These are phyloP conservation scores for Crenichthys baileyi DNA, from an alignment of 2,797 vertebrate species.

Conservation along the genomic window DNA sequence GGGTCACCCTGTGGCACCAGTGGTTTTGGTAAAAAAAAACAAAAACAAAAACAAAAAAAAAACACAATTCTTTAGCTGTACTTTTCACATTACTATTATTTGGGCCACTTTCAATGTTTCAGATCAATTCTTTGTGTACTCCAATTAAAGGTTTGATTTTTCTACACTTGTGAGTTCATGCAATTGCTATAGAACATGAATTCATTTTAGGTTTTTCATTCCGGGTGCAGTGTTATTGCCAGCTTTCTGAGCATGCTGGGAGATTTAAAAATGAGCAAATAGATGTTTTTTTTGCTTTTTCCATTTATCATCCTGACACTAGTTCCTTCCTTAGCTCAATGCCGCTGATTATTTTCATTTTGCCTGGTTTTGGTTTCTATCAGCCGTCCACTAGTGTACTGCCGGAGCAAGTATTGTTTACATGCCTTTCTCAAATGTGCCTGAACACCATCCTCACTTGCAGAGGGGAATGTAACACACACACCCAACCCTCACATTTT, in stretches of 20 bases:
- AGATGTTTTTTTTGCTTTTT: not conserved
- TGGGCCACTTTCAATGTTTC: not conserved
- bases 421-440: constrained; percentile 27
- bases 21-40: not conserved
- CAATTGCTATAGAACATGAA: no score
- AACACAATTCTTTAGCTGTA: not conserved
- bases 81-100: not conserved
- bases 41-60: not conserved
- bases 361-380: constrained; percentile 3
- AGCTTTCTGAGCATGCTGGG: no score
- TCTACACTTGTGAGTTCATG: no score
- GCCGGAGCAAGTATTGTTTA: constrained; percentile 23
- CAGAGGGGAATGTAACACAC: not conserved
- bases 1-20: not conserved
- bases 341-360: not conserved
- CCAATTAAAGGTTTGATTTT: not conserved
- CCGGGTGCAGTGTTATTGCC: not conserved
- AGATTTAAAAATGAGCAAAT: not conserved
- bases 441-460: constrained; percentile 13
- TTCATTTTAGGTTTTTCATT: not conserved
- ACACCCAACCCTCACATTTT: not conserved
- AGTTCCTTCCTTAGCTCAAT: not conserved
- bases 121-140: not conserved
- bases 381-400: constrained; percentile 5
- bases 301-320: not conserved